Evolutionary conservation across 2,888 invertebrate genomes (phyloP).

Genomic region (Orthosia gracilis): DNA sequence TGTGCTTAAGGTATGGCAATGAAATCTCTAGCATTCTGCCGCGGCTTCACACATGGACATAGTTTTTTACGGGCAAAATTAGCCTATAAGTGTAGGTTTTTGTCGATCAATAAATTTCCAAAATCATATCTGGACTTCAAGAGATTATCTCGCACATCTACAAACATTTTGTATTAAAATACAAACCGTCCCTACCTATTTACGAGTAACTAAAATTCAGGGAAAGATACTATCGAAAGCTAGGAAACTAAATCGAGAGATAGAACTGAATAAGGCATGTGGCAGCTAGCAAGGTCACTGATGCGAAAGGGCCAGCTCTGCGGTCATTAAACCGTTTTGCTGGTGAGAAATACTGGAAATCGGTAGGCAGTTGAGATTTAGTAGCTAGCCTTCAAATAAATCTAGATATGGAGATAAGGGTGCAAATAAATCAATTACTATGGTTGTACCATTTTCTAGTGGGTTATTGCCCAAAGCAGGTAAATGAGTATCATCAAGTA

Average conservation of each 20-base stretch:
- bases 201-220: too few relatives aligned
- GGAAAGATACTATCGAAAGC: neutral
- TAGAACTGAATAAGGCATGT: constrained; percentile 10
- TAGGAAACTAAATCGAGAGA: neutral
- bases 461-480: too few relatives aligned
- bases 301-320: constrained; percentile 10
- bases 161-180: too few relatives aligned
- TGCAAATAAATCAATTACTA: neutral
- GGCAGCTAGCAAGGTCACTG: constrained; percentile 20
- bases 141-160: neutral
- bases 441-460: too few relatives aligned
- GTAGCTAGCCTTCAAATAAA: neutral
- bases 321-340: neutral
- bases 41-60: too few relatives aligned
- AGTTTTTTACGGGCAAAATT: neutral
- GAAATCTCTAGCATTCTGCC: too few relatives aligned
- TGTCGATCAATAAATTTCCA: neutral
- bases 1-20: neutral
- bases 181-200: too few relatives aligned
- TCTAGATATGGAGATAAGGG: too few relatives aligned
- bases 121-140: neutral
- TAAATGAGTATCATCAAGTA: too few relatives aligned
- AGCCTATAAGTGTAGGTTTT: neutral
- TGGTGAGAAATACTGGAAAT: constrained; percentile 27
- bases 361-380: constrained; percentile 19